A percentile compares a stretch with the other conserved stretches of the same genome.
These are phyloP conservation scores for Drosophila ezoana DNA, from an alignment of 2,888 invertebrate genomes.

Conservation along the genomic window DNA sequence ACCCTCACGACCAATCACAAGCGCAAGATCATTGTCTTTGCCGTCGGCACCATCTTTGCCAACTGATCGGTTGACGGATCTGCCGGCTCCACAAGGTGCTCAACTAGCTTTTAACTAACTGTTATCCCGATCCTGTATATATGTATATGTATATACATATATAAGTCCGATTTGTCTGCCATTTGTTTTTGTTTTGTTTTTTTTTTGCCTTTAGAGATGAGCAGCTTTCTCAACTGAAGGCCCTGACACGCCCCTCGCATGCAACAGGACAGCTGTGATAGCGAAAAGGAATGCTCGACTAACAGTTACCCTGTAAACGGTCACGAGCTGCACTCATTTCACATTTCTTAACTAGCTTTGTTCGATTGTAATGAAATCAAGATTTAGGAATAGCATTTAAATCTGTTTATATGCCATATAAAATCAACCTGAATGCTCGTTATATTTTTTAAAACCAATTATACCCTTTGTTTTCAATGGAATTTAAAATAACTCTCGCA, in stretches of 20 bases:
- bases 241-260: background rate
- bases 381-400: too few species aligned
- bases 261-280: background rate
- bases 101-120: too few species aligned
- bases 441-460: too few species aligned
- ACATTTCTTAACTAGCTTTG: too few species aligned
- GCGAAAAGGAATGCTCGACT: background rate
- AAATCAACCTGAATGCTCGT: too few species aligned
- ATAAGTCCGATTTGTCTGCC: background rate
- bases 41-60: slow-evolving; percentile 83
- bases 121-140: background rate
- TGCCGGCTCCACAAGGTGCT: background rate
- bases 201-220: too few species aligned
- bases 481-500: too few species aligned
- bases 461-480: too few species aligned
- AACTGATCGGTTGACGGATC: slow-evolving; percentile 59
- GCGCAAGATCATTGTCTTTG: slow-evolving; percentile 81
- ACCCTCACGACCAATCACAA: slow-evolving; percentile 55
- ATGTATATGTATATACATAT: background rate
- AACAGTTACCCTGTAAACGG: background rate
- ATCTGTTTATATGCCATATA: too few species aligned
- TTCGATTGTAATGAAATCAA: too few species aligned
- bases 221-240: background rate
- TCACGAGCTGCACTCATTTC: too few species aligned
- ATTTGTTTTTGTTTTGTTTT: background rate